Conservation (phyloP, 2,113 vertebrate species). For the Equus przewalskii region DNA sequence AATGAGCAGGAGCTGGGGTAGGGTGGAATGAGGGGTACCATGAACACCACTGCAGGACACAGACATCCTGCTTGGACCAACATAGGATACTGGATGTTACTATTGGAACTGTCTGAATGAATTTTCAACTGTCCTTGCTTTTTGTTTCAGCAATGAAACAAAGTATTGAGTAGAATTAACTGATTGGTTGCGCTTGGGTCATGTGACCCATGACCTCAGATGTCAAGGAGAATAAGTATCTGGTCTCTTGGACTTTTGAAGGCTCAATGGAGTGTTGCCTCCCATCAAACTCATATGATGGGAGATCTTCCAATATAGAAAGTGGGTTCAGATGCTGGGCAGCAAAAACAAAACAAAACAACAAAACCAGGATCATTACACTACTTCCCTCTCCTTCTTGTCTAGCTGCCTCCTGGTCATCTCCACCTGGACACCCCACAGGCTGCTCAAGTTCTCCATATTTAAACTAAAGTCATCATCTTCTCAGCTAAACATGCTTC, state of each 20-base stretch:
- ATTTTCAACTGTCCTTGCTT: not conserved
- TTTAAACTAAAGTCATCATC: not conserved
- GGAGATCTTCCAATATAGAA: not conserved
- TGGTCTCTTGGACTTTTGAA: not conserved
- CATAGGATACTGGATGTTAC: not conserved
- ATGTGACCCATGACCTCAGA: not conserved
- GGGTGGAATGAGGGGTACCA: fast-evolving
- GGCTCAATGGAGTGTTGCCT: not conserved
- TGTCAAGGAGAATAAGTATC: not conserved
- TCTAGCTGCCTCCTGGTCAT: not conserved
- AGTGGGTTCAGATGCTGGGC: not conserved
- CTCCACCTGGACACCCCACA: not conserved
- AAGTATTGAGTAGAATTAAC: not conserved
- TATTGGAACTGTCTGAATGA: not conserved
- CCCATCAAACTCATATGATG: not conserved
- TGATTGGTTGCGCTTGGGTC: not conserved
- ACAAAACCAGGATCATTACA: not conserved
- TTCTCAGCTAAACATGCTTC: not conserved
- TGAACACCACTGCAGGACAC: too few species aligned
- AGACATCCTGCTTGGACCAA: not conserved
- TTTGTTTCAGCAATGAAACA: not conserved
- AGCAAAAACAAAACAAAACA: not conserved
- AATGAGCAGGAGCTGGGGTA: not conserved
- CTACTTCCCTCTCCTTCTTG: too few species aligned
- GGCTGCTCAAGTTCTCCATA: not conserved